These are phyloP conservation scores for Poicephalus gulielmi DNA, from an alignment of 2,113 vertebrate genomes.

Conservation along the genomic window DNA sequence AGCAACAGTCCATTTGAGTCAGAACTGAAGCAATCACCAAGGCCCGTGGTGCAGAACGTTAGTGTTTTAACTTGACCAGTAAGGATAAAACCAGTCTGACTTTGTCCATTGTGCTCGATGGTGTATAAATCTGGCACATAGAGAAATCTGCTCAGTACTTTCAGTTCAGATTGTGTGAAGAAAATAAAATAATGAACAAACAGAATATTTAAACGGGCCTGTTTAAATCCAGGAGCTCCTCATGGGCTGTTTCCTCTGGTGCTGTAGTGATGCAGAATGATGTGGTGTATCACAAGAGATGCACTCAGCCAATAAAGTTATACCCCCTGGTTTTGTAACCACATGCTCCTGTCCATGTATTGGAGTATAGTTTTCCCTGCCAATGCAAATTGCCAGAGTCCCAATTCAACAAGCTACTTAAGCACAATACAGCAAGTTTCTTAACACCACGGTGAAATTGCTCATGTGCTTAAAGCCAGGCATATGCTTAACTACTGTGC, in stretches of 20 bases:
- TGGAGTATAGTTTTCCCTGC: neutral
- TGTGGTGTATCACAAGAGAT: constrained; percentile 3
- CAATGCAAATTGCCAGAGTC: neutral
- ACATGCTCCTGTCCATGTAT: neutral
- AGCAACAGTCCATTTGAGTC: neutral
- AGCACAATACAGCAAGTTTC: neutral
- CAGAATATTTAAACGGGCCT: neutral
- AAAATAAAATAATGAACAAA: neutral
- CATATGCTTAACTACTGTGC: constrained; percentile 26
- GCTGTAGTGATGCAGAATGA: neutral
- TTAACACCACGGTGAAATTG: neutral
- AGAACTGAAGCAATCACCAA: neutral
- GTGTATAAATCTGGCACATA: constrained; percentile 42
- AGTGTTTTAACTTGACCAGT: neutral
- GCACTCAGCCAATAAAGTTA: neutral
- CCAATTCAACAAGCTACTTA: neutral
- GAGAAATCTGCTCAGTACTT: constrained; percentile 34
- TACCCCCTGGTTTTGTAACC: neutral
- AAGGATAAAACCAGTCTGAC: constrained; percentile 4
- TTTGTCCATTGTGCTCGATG: constrained; percentile 2
- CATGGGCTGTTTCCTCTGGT: neutral
- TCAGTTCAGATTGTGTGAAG: constrained; percentile 4
- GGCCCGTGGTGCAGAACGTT: neutral
- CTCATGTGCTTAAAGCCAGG: constrained; percentile 37
- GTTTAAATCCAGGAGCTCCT: constrained; percentile 3